Evolutionary conservation across 2,888 invertebrate species (phyloP).

Genomic region (Erebia ligea): DNA sequence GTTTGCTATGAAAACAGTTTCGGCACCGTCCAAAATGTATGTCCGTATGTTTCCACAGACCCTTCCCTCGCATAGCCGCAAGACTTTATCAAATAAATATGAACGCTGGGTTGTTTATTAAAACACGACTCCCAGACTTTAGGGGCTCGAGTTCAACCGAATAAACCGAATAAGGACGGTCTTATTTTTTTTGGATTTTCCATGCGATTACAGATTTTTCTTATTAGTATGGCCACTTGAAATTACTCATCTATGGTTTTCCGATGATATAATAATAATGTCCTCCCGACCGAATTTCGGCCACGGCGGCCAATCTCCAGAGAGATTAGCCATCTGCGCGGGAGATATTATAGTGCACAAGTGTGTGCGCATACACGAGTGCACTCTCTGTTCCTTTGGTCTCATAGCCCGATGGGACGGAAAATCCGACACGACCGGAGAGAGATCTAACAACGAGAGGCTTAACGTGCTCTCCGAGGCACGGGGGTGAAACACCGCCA

Average conservation of each 20-base stretch:
- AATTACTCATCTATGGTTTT: conserved; percentile 6
- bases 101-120: conserved; percentile 44
- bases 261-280: too few relatives aligned
- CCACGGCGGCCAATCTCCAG: too few relatives aligned
- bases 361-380: too few relatives aligned
- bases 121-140: conserved; percentile 36
- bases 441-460: too few relatives aligned
- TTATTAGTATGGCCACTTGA: conserved; percentile 32
- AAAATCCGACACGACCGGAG: too few relatives aligned
- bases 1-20: not conserved
- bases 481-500: too few relatives aligned
- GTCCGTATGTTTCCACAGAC: conserved; percentile 38
- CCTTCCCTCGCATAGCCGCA: conserved; percentile 45
- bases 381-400: too few relatives aligned
- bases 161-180: conserved; percentile 3
- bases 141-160: conserved; percentile 18
- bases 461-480: too few relatives aligned
- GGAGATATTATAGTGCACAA: too few relatives aligned
- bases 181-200: conserved; percentile 30
- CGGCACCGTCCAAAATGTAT: conserved; percentile 13
- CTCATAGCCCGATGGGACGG: too few relatives aligned
- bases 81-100: conserved; percentile 53
- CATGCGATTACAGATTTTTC: conserved; percentile 29
- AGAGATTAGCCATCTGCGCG: too few relatives aligned
- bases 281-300: too few relatives aligned